Base-by-base conservation (phyloP, 2,797 vertebrate species). In the Sebastes itinus region DNA sequence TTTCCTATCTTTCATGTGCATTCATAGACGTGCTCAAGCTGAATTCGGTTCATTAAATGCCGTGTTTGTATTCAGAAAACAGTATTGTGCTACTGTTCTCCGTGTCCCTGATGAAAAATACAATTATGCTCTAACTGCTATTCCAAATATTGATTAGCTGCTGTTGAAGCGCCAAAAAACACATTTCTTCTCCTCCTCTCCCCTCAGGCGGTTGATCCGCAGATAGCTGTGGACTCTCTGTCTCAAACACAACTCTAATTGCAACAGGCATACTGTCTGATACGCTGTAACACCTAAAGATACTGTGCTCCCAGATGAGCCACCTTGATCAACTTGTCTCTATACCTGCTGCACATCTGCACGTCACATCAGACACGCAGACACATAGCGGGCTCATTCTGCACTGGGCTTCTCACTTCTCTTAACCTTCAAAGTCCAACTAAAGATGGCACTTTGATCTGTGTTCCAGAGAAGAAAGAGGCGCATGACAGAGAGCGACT, bases 371-470 rank as follows among this genome's bases (percentile, higher is more conserved):
- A 23, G 70, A 46, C 66, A 72, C 22, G 11, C 72, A 9, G 60
- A 66, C 62, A 72, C 42, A 74, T 4, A 16, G 49, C 25, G 20
- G 55, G 52, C 25, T 82, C 80, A 38, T 60, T 85, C 72, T 78
- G 78, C 75, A 77, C 38, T 33, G 80, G 80, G 42, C 78, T 81
- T 87, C 78, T 88, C 81, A 82, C 63, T 81, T 66, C 84, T 87
- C 81, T 81, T 92, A 94, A 93, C 93, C 93, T 95, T 95, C 91
- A 94, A 93, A 92, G 89, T 89, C 83, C 82, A 86, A 84, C 92
- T 88, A 93, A 94, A 84, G 85, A 90, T 91, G 91, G 85, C 84
- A 84, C 93, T 94, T 92, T 93, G 94, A 95, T 94, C 93, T 68
- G 82, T 89, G 87, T 91, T 92, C 67, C 88, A 82, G 77, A 93